phyloP scores from a whole-genome alignment of 2,797 vertebrate genomes.

The Gephyroberyx darwinii region DNA sequence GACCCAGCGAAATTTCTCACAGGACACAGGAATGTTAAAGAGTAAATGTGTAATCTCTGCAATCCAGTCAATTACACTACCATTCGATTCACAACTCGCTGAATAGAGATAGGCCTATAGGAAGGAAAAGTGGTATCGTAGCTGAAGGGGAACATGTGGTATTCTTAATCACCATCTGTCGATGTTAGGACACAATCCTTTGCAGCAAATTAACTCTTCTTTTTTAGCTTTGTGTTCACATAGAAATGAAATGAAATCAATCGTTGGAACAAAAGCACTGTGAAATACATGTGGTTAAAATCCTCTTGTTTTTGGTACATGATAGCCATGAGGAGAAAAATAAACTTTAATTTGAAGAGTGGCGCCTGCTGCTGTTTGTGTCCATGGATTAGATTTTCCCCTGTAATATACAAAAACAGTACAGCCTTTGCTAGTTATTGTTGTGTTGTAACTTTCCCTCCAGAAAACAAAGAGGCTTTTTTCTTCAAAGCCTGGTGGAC shows the following conservation, averaged over 20 bases:
- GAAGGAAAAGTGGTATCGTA: constrained; percentile 25
- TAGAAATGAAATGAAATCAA: constrained; percentile 34
- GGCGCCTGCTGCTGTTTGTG: neutral
- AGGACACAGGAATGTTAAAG: constrained; percentile 3
- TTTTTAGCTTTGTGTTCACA: constrained; percentile 14
- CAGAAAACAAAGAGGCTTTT: constrained; percentile 48
- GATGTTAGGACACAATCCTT: constrained; percentile 37
- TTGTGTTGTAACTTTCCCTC: constrained; percentile 38
- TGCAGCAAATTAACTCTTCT: constrained; percentile 8
- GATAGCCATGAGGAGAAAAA: constrained; percentile 17
- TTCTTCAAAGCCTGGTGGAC: constrained; percentile 39
- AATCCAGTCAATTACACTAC: constrained; percentile 15
- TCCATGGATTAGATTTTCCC: neutral
- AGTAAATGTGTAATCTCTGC: constrained; percentile 30
- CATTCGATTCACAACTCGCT: constrained; percentile 4
- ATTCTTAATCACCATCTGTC: constrained; percentile 50
- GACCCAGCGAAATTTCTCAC: neutral
- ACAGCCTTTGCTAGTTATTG: constrained; percentile 17
- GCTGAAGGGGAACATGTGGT: constrained; percentile 33
- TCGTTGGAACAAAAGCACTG: constrained; percentile 4
- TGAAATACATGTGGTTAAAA: constrained; percentile 11
- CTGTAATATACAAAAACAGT: constrained; percentile 10
- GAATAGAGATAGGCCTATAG: constrained; percentile 5
- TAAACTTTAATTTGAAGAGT: constrained; percentile 1
- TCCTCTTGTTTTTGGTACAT: constrained; percentile 14